Evolutionary conservation across 1,140 invertebrate species (phyloP).

Genomic region (Hylyphantes graminicola): DNA sequence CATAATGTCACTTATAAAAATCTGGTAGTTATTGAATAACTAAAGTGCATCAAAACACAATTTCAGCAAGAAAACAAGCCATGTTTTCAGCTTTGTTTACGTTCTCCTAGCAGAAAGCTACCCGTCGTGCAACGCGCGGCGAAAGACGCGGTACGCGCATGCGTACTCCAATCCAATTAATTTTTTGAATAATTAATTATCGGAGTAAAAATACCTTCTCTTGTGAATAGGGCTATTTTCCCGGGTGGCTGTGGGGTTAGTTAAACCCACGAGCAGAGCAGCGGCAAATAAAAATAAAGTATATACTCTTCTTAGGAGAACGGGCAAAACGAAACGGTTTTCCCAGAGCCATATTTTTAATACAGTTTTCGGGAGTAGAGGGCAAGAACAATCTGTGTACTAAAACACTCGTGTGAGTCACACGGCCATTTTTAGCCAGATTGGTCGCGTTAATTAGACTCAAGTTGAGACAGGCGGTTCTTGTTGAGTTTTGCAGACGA

Average conservation of each 20-base stretch:
- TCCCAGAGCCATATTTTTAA: conserved; percentile 44
- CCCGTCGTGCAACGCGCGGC: conserved; percentile 38
- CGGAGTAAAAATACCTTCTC: conserved; percentile 61
- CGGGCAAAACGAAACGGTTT: conserved; percentile 31
- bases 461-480: conserved; percentile 23
- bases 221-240: conserved; percentile 58
- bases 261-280: conserved; percentile 12
- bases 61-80: too few relatives aligned
- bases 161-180: conserved; percentile 57
- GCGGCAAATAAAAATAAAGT: conserved; percentile 25
- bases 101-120: neutral
- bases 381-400: conserved; percentile 59
- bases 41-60: too few relatives aligned
- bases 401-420: conserved; percentile 55
- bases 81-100: neutral
- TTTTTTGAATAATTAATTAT: conserved; percentile 62
- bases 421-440: conserved; percentile 59
- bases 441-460: conserved; percentile 56
- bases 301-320: neutral
- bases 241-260: conserved; percentile 43
- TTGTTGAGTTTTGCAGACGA: conserved; percentile 10
- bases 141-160: conserved; percentile 37
- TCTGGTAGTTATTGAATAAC: too few relatives aligned
- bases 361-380: conserved; percentile 23
- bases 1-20: too few relatives aligned